Base-by-base conservation (phyloP, 2,113 vertebrate genomes). In the Vulpes ferrilata region DNA sequence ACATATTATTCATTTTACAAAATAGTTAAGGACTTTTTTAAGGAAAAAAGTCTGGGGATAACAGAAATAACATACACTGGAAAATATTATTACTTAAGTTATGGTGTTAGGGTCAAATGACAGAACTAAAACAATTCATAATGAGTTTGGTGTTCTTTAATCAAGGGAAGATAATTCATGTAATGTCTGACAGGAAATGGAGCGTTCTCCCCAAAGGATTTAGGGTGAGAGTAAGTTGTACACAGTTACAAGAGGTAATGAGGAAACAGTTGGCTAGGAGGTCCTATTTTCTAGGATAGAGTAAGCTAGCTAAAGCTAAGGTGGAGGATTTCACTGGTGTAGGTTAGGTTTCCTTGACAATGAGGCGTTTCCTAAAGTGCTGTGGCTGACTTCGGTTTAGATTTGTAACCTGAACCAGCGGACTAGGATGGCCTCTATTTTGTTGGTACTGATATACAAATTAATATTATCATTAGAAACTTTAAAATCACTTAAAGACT, bases 401-500 rank as follows among this genome's bases (percentile, higher is more conserved):
- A 43, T 83, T 83, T 83, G 15, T 62, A 38, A 83, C 57, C 43
- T 83, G 81, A 15, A 35, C 35, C 9, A 17, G 13, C 35, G 25
- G 23, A 43, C 35, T 43, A 23, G 35, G 23, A 60, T 43, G 15
- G 15, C 15, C 9, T 62, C 23, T 38, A 43, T 60, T 83, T 62
- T 43, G 23, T 17, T 23, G 35, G 23, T 30, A 27, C 2, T 4
- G 4, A 43, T 62, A 43, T 27, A 62, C 53, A 83, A 62, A 83
- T 62, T 43, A 60, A 43, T n/a, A 27, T 82, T 60, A 43, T 60
- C 55, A 60, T 60, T 38, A 82, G 57, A 9, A 82, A 88, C 53
- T 96, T 92, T 35, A 55, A 95, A 69, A 38, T 69, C 11, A 43
- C 17, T 71, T 83, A 88, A 88, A 78, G 22, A 80, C 11, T 81